These are phyloP conservation scores for Heliconius himera DNA, from an alignment of 1,140 invertebrate species.

Conservation along the genomic window DNA sequence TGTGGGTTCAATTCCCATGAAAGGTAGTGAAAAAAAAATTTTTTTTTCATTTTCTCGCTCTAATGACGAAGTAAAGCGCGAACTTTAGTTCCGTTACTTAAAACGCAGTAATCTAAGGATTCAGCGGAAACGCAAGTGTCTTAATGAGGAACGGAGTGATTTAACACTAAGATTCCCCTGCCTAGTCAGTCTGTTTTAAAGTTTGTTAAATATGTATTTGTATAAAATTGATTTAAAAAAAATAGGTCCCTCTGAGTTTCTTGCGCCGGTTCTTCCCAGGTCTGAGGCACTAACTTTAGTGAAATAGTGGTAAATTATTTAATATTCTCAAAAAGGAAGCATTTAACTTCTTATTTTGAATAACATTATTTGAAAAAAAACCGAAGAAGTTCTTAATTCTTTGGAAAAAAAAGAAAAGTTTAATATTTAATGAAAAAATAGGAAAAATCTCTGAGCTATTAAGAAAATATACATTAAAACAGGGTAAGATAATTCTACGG, in stretches of 20 bases:
- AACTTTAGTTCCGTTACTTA: not conserved
- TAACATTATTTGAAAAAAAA: no score
- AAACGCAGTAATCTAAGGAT: not conserved
- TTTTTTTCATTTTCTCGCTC: not conserved
- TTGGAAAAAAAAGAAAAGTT: not conserved
- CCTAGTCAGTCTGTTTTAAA: not conserved
- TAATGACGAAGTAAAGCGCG: not conserved
- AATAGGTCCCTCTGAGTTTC: no score
- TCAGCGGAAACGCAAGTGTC: not conserved
- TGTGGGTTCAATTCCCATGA: no score
- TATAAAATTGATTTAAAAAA: no score
- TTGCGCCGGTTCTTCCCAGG: no score
- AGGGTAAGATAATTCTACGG: not conserved
- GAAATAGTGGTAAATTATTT: no score
- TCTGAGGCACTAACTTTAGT: no score
- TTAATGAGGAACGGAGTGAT: not conserved
- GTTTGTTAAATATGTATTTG: no score
- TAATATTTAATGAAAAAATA: not conserved
- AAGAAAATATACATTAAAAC: conserved; percentile 1
- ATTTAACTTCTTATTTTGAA: no score
- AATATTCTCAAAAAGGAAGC: no score
- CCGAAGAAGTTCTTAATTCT: not conserved
- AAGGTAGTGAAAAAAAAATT: no score
- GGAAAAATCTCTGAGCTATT: not conserved
- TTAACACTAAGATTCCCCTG: not conserved